These are phyloP conservation scores for Oscheius sp. DNA, from an alignment of 2,888 invertebrate species.

Conservation along the genomic window DNA sequence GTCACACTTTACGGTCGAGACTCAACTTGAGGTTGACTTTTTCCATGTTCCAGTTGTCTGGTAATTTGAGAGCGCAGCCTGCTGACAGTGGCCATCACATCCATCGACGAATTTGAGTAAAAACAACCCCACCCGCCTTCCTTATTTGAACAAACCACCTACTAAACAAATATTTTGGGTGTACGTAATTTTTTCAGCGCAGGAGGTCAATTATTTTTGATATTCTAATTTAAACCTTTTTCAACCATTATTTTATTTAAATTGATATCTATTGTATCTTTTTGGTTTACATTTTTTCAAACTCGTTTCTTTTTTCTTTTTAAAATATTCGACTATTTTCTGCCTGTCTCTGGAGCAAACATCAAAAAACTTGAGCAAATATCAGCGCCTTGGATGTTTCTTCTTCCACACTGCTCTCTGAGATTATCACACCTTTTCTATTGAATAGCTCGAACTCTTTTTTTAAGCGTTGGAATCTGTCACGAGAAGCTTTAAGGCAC, in stretches of 20 bases:
- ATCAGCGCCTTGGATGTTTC: no score
- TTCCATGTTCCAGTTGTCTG: not conserved
- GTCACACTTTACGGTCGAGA: not conserved
- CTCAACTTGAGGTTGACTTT: not conserved
- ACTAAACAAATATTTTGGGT: no score
- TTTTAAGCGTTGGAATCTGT: not conserved
- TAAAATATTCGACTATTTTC: not conserved
- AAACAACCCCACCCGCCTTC: no score
- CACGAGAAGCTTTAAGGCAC: conserved; percentile 10
- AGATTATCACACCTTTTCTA: no score
- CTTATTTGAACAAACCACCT: no score
- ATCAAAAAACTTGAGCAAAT: not conserved
- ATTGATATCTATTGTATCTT: not conserved
- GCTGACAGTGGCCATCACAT: not conserved
- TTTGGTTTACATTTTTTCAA: no score
- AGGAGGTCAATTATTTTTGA: not conserved
- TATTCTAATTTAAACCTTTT: no score
- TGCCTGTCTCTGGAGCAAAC: not conserved
- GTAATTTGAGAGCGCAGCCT: conserved; percentile 2
- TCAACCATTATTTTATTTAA: not conserved
- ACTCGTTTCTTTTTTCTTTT: not conserved
- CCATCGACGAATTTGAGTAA: not conserved
- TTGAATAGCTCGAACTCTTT: no score
- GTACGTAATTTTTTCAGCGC: no score
- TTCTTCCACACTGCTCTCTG: no score